A percentile compares a stretch with the other conserved stretches of the same genome.
phyloP scores from a whole-genome alignment of 2,797 vertebrate genomes.

The Lacerta bilineata region DNA sequence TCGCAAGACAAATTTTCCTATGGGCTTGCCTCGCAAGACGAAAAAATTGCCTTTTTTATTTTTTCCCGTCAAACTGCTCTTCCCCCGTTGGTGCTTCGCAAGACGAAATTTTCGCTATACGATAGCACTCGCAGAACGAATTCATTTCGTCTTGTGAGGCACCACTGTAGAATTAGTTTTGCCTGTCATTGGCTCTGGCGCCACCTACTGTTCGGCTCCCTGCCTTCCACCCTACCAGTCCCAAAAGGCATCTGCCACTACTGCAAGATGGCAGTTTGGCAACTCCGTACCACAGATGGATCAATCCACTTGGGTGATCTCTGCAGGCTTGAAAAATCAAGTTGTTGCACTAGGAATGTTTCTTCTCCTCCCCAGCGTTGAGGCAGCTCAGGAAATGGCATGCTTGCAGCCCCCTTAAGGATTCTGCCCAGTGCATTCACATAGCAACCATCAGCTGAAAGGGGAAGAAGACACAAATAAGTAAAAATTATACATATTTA shows the following conservation, averaged over 20 bases:
- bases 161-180: no score
- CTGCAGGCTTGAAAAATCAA: slow-evolving; percentile 66
- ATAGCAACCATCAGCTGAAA: slow-evolving; percentile 62
- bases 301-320: slow-evolving; percentile 62
- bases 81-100: no score
- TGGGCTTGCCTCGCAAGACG: no score
- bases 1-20: no score
- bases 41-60: no score
- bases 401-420: slow-evolving; percentile 65
- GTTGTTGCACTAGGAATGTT: slow-evolving; percentile 61
- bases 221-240: no score
- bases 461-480: slow-evolving; percentile 31
- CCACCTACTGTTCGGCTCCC: no score
- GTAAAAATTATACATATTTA: slow-evolving; percentile 17
- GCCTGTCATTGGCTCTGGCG: no score
- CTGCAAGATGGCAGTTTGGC: neutral
- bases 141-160: no score
- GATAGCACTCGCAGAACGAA: no score
- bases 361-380: slow-evolving; percentile 64
- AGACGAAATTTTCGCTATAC: no score
- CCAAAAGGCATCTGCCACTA: neutral
- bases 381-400: slow-evolving; percentile 64
- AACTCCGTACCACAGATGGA: slow-evolving; percentile 34
- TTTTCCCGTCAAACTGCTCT: no score
- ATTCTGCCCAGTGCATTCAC: slow-evolving; percentile 59